phyloP scores from a whole-genome alignment of 2,113 vertebrate species.

The Sinocyclocheilus grahami region DNA sequence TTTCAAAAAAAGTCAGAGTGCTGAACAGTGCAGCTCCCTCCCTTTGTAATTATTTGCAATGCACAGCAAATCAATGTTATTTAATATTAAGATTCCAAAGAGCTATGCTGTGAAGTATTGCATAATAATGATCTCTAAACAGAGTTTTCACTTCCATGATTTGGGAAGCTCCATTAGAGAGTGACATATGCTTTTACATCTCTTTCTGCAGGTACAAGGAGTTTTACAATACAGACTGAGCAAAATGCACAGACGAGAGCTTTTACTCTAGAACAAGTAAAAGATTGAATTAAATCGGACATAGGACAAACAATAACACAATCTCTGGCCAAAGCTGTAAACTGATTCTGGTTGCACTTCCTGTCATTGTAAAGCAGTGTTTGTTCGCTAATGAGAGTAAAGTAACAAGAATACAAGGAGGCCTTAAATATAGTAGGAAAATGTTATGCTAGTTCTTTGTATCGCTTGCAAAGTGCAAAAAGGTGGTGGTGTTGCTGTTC shows the following conservation, averaged over 20 bases:
- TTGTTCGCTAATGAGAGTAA: slow-evolving; percentile 67
- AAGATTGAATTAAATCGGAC: slow-evolving; percentile 71
- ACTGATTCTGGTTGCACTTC: slow-evolving; percentile 75
- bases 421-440: slow-evolving; percentile 72
- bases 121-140: slow-evolving; percentile 75
- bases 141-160: slow-evolving; percentile 65
- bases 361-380: slow-evolving; percentile 66
- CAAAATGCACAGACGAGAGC: slow-evolving; percentile 69
- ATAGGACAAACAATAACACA: slow-evolving; percentile 64
- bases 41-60: slow-evolving; percentile 71
- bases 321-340: slow-evolving; percentile 81
- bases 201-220: slow-evolving; percentile 61
- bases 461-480: slow-evolving; percentile 69
- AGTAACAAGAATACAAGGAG: slow-evolving; percentile 67
- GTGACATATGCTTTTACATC: slow-evolving; percentile 59
- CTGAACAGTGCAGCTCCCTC: slow-evolving; percentile 69
- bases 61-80: slow-evolving; percentile 71
- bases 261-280: slow-evolving; percentile 84
- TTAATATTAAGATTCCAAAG: slow-evolving; percentile 69
- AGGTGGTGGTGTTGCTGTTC: slow-evolving; percentile 56
- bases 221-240: slow-evolving; percentile 57
- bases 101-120: slow-evolving; percentile 75
- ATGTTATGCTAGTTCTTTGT: slow-evolving; percentile 64
- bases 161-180: slow-evolving; percentile 53
- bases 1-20: slow-evolving; percentile 65